phyloP scores from a whole-genome alignment of 2,113 vertebrate genomes.

The Heptranchias perlo region DNA sequence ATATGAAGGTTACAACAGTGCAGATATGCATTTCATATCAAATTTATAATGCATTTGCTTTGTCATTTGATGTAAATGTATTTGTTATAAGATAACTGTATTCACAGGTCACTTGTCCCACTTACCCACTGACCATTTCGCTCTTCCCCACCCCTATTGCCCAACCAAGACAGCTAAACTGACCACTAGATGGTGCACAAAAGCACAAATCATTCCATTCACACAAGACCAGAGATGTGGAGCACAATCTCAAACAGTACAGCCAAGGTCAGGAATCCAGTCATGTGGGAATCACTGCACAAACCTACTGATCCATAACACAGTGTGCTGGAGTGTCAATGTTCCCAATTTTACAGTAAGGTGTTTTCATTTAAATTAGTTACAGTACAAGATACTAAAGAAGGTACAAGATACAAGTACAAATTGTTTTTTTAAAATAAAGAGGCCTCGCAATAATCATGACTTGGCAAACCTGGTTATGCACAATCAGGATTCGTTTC shows the following conservation, averaged over 20 bases:
- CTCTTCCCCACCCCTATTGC: not conserved
- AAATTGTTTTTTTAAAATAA: not conserved
- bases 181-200: slow-evolving; percentile 30
- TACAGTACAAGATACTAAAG: not conserved
- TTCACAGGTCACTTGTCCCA: not conserved
- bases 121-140: not conserved
- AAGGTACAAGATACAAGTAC: not conserved
- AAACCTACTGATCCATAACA: not conserved
- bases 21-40: not conserved
- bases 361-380: not conserved
- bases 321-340: not conserved
- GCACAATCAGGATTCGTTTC: not conserved
- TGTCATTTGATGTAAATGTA: not conserved
- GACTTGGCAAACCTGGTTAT: not conserved
- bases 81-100: not conserved
- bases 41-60: not conserved
- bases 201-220: not conserved
- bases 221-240: not conserved
- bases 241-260: not conserved
- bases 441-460: not conserved
- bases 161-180: not conserved
- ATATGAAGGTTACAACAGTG: not conserved
- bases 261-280: not conserved
- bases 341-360: not conserved
- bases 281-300: not conserved